Percentiles rank a stretch among this genome's conserved stretches.
Evolutionary conservation across 2,113 vertebrate genomes (phyloP).

Genomic region (Peucedramus taeniatus): DNA sequence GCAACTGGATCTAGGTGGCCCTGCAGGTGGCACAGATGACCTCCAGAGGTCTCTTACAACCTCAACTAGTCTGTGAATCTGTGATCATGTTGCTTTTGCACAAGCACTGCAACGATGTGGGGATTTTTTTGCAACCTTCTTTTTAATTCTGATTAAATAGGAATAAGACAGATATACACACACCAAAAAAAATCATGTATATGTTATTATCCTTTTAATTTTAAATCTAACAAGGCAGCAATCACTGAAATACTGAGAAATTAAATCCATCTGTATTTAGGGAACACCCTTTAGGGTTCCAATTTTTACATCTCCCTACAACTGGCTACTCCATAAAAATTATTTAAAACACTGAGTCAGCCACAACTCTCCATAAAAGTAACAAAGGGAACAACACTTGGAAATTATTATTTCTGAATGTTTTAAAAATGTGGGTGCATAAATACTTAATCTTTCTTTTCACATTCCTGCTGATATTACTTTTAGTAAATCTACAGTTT

Average conservation of each 20-base stretch:
- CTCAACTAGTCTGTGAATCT: not conserved
- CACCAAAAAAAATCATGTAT: not conserved
- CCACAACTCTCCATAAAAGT: not conserved
- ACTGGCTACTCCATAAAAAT: not conserved
- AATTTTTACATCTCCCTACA: not conserved
- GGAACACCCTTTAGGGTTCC: not conserved
- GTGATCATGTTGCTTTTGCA: not conserved
- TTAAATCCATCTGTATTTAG: not conserved
- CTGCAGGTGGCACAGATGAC: not conserved
- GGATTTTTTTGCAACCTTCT: accelerated
- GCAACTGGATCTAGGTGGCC: not conserved
- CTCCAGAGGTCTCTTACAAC: not conserved
- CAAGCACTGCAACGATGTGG: not conserved
- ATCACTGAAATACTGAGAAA: not conserved
- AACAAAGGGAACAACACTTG: not conserved
- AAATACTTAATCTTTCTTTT: not conserved
- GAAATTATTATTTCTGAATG: not conserved
- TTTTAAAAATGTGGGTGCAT: not conserved
- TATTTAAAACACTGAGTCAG: not conserved
- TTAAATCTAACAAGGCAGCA: not conserved
- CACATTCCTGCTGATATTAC: not conserved
- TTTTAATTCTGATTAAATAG: not conserved
- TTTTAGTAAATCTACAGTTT: not conserved
- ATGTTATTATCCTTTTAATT: not conserved
- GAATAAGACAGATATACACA: not conserved